Conservation (phyloP, 2,888 invertebrate genomes). For the Sipunculus nudus region DNA sequence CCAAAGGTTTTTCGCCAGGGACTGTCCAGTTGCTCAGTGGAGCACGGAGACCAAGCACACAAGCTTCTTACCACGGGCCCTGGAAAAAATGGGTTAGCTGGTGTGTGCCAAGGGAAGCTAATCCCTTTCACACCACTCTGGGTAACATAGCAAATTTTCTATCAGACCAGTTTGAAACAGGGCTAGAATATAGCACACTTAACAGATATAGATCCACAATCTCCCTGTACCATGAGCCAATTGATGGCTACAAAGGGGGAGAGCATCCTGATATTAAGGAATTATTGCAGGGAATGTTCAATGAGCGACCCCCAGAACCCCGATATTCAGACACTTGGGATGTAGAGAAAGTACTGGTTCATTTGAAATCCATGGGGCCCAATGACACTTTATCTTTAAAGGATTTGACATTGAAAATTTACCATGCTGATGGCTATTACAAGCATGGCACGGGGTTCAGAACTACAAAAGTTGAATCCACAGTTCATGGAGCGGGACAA, state of each 20-base stretch:
- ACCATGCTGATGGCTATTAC: too few species aligned
- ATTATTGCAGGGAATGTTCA: background rate
- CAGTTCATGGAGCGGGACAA: too few species aligned
- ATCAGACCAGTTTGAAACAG: background rate
- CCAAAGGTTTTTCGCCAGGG: background rate
- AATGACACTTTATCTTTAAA: background rate
- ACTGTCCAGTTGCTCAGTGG: background rate
- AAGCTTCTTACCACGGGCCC: background rate
- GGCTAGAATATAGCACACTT: background rate
- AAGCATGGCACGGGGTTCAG: too few species aligned
- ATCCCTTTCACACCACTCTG: background rate
- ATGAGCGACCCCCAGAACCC: background rate
- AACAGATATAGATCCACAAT: background rate
- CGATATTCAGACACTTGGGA: background rate
- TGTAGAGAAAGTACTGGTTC: background rate
- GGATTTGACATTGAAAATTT: background rate
- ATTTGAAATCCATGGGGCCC: background rate
- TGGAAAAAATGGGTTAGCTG: slow-evolving; percentile 10
- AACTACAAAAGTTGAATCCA: too few species aligned
- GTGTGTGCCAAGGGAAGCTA: background rate
- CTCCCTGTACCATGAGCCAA: background rate
- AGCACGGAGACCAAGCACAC: background rate
- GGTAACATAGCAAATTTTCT: background rate
- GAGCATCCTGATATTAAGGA: background rate
- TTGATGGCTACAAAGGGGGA: background rate